Evolutionary conservation across 2,888 invertebrate species (phyloP).

Genomic region (Agrochola circellaris): DNA sequence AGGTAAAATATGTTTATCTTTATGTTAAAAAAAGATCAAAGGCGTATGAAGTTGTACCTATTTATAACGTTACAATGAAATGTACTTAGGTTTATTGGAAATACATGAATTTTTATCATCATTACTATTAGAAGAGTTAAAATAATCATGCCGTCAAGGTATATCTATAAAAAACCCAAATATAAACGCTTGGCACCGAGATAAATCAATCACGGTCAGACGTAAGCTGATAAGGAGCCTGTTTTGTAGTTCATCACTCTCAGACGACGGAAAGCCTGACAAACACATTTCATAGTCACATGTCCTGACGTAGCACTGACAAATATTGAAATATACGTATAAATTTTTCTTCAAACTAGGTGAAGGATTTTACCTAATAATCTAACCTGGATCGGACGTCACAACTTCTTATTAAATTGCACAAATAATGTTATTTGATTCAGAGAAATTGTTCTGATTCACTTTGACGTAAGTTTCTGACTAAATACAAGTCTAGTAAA

Average conservation of each 20-base stretch:
- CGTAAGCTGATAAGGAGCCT: conserved; percentile 78
- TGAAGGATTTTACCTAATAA: conserved; percentile 70
- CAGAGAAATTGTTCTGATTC: conserved; percentile 51
- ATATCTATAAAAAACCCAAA: conserved; percentile 68
- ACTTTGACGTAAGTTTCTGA: conserved; percentile 27
- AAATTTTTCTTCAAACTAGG: conserved; percentile 71
- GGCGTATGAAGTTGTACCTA: background rate
- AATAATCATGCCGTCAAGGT: conserved; percentile 55
- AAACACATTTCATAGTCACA: conserved; percentile 79
- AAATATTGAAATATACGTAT: conserved; percentile 75
- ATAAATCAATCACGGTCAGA: conserved; percentile 87
- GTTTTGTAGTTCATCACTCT: conserved; percentile 77
- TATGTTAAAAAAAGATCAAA: conserved; percentile 24
- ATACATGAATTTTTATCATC: conserved; percentile 16
- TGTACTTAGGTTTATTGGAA: background rate
- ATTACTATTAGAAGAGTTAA: conserved; percentile 38
- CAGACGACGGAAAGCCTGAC: conserved; percentile 68
- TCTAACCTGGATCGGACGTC: conserved; percentile 6
- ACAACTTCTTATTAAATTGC: conserved; percentile 11
- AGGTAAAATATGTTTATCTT: background rate
- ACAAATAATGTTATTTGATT: conserved; percentile 50
- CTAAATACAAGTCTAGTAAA: conserved; percentile 34
- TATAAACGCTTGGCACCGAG: conserved; percentile 74
- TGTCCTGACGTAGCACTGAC: conserved; percentile 77
- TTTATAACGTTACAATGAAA: conserved; percentile 2